Evolutionary conservation across 2,888 invertebrate species (phyloP).

Genomic region (Xylota segnis): DNA sequence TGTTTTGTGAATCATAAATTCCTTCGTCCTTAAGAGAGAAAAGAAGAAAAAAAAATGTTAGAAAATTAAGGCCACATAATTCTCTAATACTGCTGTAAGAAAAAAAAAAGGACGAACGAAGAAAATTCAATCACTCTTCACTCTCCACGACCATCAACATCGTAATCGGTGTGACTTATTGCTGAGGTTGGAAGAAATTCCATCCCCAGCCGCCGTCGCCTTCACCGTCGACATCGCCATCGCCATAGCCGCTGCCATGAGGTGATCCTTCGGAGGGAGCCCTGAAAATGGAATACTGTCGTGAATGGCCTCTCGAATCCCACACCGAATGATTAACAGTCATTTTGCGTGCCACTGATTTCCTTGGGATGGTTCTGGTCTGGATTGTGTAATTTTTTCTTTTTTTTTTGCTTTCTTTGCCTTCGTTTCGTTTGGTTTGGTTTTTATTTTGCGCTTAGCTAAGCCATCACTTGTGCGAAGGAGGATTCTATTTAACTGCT

Average conservation of each 20-base stretch:
- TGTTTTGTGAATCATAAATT: slow-evolving; percentile 44
- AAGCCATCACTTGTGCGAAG: slow-evolving; percentile 51
- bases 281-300: slow-evolving; percentile 68
- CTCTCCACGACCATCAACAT: slow-evolving; percentile 27
- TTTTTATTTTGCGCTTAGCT: slow-evolving; percentile 62
- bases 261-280: slow-evolving; percentile 50
- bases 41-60: slow-evolving; percentile 1
- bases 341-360: slow-evolving; percentile 75
- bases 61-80: slow-evolving; percentile 52
- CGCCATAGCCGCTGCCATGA: too few relatives aligned
- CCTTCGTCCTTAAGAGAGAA: slow-evolving; percentile 13
- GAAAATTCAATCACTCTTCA: slow-evolving; percentile 68
- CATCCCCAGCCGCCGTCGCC: slow-evolving; percentile 1
- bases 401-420: too few relatives aligned
- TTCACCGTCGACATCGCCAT: too few relatives aligned
- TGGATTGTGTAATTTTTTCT: slow-evolving; percentile 64
- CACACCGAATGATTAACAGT: slow-evolving; percentile 70
- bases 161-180: slow-evolving; percentile 67
- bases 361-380: slow-evolving; percentile 65
- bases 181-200: slow-evolving; percentile 51
- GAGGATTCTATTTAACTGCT: slow-evolving; percentile 38
- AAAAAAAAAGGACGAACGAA: not conserved
- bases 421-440: slow-evolving; percentile 35
- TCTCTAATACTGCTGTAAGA: slow-evolving; percentile 16
- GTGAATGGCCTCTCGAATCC: slow-evolving; percentile 69